These are phyloP conservation scores for Salvelinus alpinus DNA, from an alignment of 2,113 vertebrate species.

Conservation along the genomic window DNA sequence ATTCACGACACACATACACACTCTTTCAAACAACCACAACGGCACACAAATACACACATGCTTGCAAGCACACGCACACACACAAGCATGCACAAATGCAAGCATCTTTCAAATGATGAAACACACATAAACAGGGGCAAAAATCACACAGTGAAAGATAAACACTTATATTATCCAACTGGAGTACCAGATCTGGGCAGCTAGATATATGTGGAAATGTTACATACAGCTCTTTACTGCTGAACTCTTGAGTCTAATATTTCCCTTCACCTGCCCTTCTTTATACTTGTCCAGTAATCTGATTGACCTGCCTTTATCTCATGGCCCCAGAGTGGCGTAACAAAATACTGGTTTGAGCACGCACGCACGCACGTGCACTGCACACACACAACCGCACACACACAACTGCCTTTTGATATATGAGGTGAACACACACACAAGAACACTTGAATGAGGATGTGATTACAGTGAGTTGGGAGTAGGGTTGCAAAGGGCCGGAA, in stretches of 20 bases:
- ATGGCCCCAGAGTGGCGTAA: background rate
- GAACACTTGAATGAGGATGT: conserved; percentile 3
- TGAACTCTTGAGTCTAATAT: too few relatives aligned
- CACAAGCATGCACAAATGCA: background rate
- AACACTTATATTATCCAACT: too few relatives aligned
- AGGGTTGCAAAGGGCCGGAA: too few relatives aligned
- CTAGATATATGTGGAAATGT: background rate
- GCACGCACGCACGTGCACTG: too few relatives aligned
- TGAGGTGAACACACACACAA: background rate
- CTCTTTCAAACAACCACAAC: conserved; percentile 8
- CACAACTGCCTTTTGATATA: background rate
- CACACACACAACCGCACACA: background rate
- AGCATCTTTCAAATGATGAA: background rate
- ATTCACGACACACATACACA: conserved; percentile 22
- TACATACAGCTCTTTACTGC: too few relatives aligned
- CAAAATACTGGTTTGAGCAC: background rate
- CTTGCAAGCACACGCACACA: conserved; percentile 6
- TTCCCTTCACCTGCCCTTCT: too few relatives aligned
- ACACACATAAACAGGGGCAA: too few relatives aligned
- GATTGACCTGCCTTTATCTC: background rate
- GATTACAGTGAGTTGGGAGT: conserved; percentile 5
- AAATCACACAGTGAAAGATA: background rate
- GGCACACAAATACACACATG: background rate
- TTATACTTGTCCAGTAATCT: background rate
- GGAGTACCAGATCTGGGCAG: too few relatives aligned